phyloP scores from a whole-genome alignment of 2,113 vertebrate genomes.

The Eudyptes chrysolophus region DNA sequence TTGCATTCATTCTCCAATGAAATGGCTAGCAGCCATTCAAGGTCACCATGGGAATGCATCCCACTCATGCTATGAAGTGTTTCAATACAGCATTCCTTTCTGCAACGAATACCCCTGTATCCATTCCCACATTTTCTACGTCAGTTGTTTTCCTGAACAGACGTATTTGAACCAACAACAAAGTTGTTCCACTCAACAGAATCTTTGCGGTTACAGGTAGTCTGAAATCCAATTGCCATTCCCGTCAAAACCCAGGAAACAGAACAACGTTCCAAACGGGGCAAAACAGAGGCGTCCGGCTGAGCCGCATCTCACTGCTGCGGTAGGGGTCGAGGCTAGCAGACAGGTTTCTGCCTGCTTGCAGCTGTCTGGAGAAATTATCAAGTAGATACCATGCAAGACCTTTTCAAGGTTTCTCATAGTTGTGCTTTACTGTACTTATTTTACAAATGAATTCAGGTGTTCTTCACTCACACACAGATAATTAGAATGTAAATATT shows the following conservation, averaged over 20 bases:
- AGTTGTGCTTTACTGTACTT: neutral
- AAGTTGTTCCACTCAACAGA: neutral
- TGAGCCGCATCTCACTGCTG: rapidly evolving
- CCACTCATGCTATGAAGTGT: neutral
- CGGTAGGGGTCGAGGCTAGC: neutral
- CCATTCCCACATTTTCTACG: neutral
- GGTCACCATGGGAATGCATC: neutral
- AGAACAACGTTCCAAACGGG: neutral
- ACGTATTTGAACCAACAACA: neutral
- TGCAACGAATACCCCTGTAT: neutral
- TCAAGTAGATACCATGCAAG: neutral
- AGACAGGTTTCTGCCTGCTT: rapidly evolving
- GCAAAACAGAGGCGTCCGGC: neutral
- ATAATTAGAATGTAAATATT: neutral
- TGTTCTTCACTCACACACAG: neutral
- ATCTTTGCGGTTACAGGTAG: neutral
- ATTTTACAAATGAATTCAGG: neutral
- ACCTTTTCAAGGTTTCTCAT: neutral
- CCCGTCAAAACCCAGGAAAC: neutral
- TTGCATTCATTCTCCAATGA: neutral
- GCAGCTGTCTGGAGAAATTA: neutral
- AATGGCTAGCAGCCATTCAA: neutral
- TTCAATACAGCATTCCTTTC: neutral
- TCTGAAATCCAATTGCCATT: neutral
- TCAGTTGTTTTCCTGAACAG: neutral